A percentile compares a stretch with the other conserved stretches of the same genome.
Evolutionary conservation across 1,140 invertebrate species (phyloP).

Genomic region (Theocolax elegans): DNA sequence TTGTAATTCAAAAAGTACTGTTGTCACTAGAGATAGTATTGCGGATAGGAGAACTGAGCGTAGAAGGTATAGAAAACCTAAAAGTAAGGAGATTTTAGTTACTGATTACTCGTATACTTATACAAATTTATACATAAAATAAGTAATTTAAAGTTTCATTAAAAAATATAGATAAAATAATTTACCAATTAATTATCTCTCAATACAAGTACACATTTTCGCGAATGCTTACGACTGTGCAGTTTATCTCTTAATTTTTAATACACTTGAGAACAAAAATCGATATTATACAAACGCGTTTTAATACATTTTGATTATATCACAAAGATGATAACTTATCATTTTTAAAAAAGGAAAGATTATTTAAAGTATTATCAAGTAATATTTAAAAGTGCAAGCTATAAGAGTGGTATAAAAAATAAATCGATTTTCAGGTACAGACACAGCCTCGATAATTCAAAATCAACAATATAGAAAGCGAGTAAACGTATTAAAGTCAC

Average conservation of each 20-base stretch:
- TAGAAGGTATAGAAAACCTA: slow-evolving; percentile 40
- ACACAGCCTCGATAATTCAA: slow-evolving; percentile 11
- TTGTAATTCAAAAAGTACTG: slow-evolving; percentile 53
- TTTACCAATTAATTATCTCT: no score
- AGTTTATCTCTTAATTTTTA: no score
- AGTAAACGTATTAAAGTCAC: neutral
- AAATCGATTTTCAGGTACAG: slow-evolving; percentile 20
- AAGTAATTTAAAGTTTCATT: neutral
- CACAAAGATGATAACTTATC: no score
- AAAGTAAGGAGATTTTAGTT: slow-evolving; percentile 39
- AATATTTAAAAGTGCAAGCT: no score
- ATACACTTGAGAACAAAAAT: no score
- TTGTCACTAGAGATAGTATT: slow-evolving; percentile 48
- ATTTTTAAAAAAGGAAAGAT: neutral
- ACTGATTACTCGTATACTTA: neutral
- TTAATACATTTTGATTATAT: no score
- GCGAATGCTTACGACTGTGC: no score
- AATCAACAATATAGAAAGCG: slow-evolving; percentile 9
- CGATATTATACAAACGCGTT: no score
- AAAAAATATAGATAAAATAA: no score
- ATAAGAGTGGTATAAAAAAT: no score
- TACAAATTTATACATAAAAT: neutral
- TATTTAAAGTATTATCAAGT: no score
- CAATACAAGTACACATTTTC: no score
- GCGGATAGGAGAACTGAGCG: slow-evolving; percentile 39